Evolutionary conservation across 64 coral and sea anemone species (phyloP).

Genomic region (Acropora yongei): DNA sequence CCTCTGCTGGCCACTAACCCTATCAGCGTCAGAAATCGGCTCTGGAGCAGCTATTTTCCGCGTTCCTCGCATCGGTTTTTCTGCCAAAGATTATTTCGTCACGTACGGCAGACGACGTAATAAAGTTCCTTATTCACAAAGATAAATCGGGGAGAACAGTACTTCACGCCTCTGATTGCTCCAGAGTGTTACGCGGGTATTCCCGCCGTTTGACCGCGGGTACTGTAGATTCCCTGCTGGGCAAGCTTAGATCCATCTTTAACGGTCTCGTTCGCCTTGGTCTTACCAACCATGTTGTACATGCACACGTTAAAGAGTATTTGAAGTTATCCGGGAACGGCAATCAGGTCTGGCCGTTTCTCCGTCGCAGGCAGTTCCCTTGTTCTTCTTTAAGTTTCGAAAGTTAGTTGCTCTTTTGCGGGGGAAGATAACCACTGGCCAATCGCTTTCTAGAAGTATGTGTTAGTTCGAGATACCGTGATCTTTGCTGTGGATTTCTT

Average conservation of each 20-base stretch:
- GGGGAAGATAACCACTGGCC: neutral
- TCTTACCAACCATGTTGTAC: conserved; percentile 18
- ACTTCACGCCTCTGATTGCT: neutral
- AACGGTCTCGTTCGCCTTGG: neutral
- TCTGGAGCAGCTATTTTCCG: conserved; percentile 18
- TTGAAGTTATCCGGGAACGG: conserved; percentile 21
- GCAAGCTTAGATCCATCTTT: conserved; percentile 4
- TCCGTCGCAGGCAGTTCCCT: conserved; percentile 32
- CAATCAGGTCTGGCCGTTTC: neutral
- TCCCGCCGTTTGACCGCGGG: conserved; percentile 10
- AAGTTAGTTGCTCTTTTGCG: conserved; percentile 6
- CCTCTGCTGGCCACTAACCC: neutral
- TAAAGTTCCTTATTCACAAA: conserved; percentile 45
- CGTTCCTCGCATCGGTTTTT: conserved; percentile 30
- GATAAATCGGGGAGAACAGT: conserved; percentile 18
- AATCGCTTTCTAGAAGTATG: conserved; percentile 27
- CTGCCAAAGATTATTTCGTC: conserved; percentile 10
- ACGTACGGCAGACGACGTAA: conserved; percentile 25
- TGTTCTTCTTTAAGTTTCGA: conserved; percentile 33
- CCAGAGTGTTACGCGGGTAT: neutral
- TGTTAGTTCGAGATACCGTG: conserved; percentile 41
- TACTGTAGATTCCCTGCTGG: conserved; percentile 2
- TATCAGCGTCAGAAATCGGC: conserved; percentile 52
- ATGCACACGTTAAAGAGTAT: conserved; percentile 40
- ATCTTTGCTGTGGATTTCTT: conserved; percentile 61